Evolutionary conservation across 2,113 vertebrate species (phyloP), one percentile per base, ranked within the genome.

Genomic region (Genyomyrus donnyi): DNA sequence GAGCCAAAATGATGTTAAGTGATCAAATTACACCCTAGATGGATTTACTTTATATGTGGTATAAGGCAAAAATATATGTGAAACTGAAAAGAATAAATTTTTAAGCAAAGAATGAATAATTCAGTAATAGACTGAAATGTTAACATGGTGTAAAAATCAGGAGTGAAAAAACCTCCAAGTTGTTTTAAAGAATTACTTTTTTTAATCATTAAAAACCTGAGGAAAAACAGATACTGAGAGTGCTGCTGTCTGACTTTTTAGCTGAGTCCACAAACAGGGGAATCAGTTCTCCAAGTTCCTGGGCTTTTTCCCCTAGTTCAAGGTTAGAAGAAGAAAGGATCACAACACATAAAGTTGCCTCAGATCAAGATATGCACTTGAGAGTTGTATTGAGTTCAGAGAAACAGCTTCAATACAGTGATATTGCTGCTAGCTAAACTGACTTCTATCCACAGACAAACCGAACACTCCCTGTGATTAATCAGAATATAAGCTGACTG

Each of bases 301-400:
- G 83, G 83, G 83, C 45, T 48, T 85, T 48, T 85, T 45, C 45
- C n/a, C 83, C 21, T 45, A 48, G 83, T 85, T 85, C 45, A 48
- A 48, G 42, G 83, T 85, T 85, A 48, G 45, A 85, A 85, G 83
- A 85, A 45, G 83, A 85, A 85, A 85, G 45, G 24, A 85, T 85
- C 83, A n/a, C 21, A 85, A 48, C 45, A 48, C 83, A 46, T 85
- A 46, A 85, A 46, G 39, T 85, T 85, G 45, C 83, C 83, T 85
- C 83, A 85, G 83, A 85, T 46, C 83, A 85, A 85, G 83, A 48
- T 24, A 48, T 85, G 21, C 45, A 48, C 83, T 21, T 42, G 39
- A 85, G 42, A 85, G 21, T 85, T 48, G 80, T n/a, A 84, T 84
- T 46, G 19, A 85, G 83, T 46, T 48, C 83, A 85, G 83, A 85